Base-by-base conservation (phyloP, 2,888 invertebrate species). In the Limenitis arthemis region DNA sequence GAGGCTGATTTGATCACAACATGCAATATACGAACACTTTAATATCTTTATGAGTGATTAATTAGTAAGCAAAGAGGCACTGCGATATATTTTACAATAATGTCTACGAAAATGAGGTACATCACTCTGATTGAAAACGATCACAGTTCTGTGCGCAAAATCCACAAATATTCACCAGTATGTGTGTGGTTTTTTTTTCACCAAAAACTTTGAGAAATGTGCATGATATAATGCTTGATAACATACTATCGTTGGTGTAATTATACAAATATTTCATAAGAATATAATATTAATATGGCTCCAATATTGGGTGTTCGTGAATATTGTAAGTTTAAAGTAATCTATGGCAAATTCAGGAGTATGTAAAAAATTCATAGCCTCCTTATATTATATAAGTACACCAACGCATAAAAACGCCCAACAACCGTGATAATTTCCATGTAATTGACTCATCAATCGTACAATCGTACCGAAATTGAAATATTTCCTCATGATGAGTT, bases 401-500 rank as follows among this genome's bases (percentile, higher is more conserved):
- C 44, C 48, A 48, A 53, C 51, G 20, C 41, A 44, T 12, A 42
- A 11, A 44, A 48, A 48, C 20, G 20, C 33, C 40, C 33, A 32
- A 9, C 2, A 55, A 47, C 46, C 49, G 73, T 77, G 77, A 70
- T 74, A 68, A 73, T 63, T 69, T 73, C 67, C 68, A 69, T 66
- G 64, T 65, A 56, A 56, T 60, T 65, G 67, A 68, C 47, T 43
- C 51, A 44, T 47, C 65, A 57, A 54, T 46, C 51, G 47, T 37
- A 32, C 36, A 11, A 73, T 72, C 84, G 80, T 86, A 86, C 86
- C 85, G 72, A 86, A 86, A 65, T 83, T 85, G 85, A 85, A 86
- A 85, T 86, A 86, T 85, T 86, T 86, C 85, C 86, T 83, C 85
- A 87, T 85, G 82, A 87, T 86, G 79, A 85, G 84, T 81, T 87